Percentiles rank a stretch among this genome's conserved stretches.
Conservation (phyloP, 2,113 vertebrate species). For the Labeo catla region DNA sequence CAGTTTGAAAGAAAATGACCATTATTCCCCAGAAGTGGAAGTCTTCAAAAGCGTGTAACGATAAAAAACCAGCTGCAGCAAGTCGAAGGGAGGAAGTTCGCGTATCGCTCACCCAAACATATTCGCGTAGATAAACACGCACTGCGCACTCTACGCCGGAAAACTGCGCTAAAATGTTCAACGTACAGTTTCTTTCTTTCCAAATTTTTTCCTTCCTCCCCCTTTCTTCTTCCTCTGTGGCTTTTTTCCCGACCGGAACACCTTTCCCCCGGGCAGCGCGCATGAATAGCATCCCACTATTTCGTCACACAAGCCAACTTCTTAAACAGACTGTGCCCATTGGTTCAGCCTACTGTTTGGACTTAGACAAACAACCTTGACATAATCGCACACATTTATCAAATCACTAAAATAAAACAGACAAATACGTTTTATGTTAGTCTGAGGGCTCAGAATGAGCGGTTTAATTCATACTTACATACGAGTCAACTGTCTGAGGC, state of each 20-base stretch:
- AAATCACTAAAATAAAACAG: neutral
- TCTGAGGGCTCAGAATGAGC: neutral
- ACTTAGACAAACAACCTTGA: constrained; percentile 31
- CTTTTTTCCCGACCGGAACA: constrained; percentile 72
- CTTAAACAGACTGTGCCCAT: constrained; percentile 45
- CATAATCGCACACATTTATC: constrained; percentile 5
- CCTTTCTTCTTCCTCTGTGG: constrained; percentile 71
- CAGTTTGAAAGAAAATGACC: constrained; percentile 44
- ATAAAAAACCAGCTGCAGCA: constrained; percentile 6
- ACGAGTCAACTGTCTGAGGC: neutral
- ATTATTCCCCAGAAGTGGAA: constrained; percentile 38
- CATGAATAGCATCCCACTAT: constrained; percentile 61
- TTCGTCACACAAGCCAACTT: constrained; percentile 70
- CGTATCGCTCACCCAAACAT: constrained; percentile 1
- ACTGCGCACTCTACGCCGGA: constrained; percentile 23
- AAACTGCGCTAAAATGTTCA: constrained; percentile 61
- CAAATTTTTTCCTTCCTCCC: constrained; percentile 69
- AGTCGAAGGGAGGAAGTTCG: constrained; percentile 22
- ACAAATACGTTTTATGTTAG: neutral
- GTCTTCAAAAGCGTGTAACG: constrained; percentile 25
- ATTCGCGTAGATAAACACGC: constrained; percentile 1
- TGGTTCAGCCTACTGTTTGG: constrained; percentile 29
- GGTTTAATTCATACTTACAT: neutral
- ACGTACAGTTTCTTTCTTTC: constrained; percentile 78
- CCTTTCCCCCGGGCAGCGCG: constrained; percentile 75